Conservation (phyloP, 2,797 vertebrate genomes). For the Enoplosus armatus region DNA sequence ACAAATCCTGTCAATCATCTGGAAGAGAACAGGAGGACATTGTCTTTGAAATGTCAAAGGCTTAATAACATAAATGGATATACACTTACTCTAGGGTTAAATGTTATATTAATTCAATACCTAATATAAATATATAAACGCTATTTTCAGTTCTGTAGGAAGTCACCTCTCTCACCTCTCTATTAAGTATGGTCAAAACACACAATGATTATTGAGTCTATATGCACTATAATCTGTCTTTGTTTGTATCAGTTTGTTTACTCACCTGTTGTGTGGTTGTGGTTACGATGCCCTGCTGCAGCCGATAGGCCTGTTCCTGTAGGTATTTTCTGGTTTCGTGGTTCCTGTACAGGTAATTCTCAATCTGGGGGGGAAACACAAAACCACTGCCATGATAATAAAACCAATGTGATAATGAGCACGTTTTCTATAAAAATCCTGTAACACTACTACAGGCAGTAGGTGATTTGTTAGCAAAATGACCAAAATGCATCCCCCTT, state of each 20-base stretch:
- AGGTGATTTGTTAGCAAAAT: too few relatives aligned
- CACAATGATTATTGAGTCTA: too few relatives aligned
- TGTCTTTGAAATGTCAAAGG: neutral
- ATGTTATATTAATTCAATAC: neutral
- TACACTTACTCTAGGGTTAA: neutral
- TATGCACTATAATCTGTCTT: too few relatives aligned
- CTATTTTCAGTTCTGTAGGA: neutral
- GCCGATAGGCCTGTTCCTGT: conserved; percentile 96
- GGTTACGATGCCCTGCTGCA: conserved; percentile 98
- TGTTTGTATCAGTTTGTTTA: neutral
- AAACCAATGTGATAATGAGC: neutral
- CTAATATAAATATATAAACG: neutral
- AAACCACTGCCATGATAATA: neutral
- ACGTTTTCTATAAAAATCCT: conserved; percentile 2
- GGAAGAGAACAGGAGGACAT: too few relatives aligned
- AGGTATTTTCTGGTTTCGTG: conserved; percentile 96
- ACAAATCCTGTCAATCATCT: conserved; percentile 99
- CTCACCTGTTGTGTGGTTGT: conserved; percentile 96
- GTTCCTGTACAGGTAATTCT: conserved; percentile 96
- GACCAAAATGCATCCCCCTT: too few relatives aligned
- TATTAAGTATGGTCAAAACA: too few relatives aligned
- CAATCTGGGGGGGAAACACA: conserved; percentile 87
- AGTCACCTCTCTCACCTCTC: too few relatives aligned
- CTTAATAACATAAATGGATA: neutral
- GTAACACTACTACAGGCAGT: neutral